phyloP scores from a whole-genome alignment of 2,113 vertebrate genomes.

The Acanthochromis polyacanthus region DNA sequence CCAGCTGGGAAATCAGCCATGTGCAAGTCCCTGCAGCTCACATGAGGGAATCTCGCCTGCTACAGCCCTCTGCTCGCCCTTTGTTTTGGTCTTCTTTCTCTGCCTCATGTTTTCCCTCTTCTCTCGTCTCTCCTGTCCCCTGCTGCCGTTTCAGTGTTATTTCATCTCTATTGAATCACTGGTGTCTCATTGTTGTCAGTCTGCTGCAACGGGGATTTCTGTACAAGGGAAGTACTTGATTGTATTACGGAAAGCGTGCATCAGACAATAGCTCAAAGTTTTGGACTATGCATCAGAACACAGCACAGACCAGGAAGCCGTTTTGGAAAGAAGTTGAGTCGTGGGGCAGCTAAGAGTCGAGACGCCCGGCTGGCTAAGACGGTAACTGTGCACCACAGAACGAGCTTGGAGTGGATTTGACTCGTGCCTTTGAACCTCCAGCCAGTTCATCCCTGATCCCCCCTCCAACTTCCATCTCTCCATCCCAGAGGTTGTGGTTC shows the following conservation, averaged over 20 bases:
- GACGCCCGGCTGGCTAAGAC: conserved; percentile 37
- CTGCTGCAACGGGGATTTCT: conserved; percentile 17
- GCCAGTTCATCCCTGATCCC: conserved; percentile 56
- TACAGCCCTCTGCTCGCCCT: conserved; percentile 17
- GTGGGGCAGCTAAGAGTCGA: conserved; percentile 16
- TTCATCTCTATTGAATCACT: conserved; percentile 33
- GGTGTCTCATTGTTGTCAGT: conserved; percentile 31
- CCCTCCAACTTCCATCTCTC: conserved; percentile 50
- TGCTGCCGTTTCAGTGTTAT: conserved; percentile 12
- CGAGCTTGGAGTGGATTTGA: conserved; percentile 56
- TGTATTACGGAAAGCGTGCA: conserved; percentile 9
- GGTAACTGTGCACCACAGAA: conserved; percentile 55
- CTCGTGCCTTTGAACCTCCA: conserved; percentile 58
- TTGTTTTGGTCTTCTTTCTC: conserved; percentile 31
- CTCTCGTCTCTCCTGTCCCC: neutral
- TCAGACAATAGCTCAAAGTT: conserved; percentile 6
- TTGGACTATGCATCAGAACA: conserved; percentile 12
- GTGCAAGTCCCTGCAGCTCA: conserved; percentile 27
- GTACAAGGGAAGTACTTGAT: conserved; percentile 13
- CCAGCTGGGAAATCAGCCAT: conserved; percentile 45
- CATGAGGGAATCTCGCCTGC: conserved; percentile 10
- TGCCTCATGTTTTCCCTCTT: conserved; percentile 24
- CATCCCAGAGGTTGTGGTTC: conserved; percentile 71
- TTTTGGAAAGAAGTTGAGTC: conserved; percentile 38
- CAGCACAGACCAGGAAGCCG: conserved; percentile 28